phyloP scores from a whole-genome alignment of 2,113 vertebrate species.

The Ictidomys tridecemlineatus region DNA sequence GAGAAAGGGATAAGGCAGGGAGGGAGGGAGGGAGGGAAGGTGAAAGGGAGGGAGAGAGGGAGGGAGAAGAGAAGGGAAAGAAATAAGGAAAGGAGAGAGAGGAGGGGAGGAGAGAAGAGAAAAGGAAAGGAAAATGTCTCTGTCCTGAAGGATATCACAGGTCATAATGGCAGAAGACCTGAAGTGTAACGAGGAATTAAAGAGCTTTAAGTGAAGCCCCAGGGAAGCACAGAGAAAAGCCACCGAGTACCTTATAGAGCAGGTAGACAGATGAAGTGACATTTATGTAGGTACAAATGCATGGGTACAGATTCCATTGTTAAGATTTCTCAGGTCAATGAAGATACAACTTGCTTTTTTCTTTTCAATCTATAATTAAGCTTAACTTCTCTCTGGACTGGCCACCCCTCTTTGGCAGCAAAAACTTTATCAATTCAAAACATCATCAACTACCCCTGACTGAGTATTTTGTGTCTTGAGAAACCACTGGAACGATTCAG shows the following conservation, averaged over 20 bases:
- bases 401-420: neutral
- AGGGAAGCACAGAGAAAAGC: neutral
- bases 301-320: neutral
- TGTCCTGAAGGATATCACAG: neutral
- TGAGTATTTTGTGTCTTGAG: neutral
- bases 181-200: neutral
- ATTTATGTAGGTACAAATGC: neutral
- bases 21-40: no score
- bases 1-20: rapidly evolving
- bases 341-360: neutral
- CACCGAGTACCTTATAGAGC: neutral
- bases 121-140: neutral
- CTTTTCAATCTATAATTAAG: neutral
- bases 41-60: neutral
- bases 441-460: neutral
- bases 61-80: no score
- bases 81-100: no score
- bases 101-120: no score
- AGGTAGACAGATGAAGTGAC: neutral
- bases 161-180: neutral
- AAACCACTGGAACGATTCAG: neutral
- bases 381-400: neutral
- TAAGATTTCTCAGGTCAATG: neutral
- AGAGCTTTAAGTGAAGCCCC: neutral
- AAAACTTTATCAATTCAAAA: neutral